A percentile compares a stretch with the other conserved stretches of the same genome.
phyloP scores from a whole-genome alignment of 2,888 invertebrate species.

The Sinohyriopsis cumingii region DNA sequence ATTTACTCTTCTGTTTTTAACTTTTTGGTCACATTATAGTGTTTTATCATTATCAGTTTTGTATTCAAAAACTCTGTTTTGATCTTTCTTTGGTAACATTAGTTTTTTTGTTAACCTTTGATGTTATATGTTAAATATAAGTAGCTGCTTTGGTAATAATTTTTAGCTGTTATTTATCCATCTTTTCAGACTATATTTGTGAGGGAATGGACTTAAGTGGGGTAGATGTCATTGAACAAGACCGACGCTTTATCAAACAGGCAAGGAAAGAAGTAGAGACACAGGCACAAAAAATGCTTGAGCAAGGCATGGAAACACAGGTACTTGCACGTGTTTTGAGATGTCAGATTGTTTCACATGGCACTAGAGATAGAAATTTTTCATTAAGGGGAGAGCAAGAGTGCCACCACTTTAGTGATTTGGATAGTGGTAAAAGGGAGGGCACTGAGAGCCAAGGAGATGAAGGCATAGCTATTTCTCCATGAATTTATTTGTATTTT shows the following conservation, averaged over 20 bases:
- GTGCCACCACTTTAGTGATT: no score
- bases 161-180: background rate
- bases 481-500: no score
- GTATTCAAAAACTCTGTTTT: no score
- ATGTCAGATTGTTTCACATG: background rate
- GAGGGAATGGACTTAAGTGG: slow-evolving; percentile 87
- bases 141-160: background rate
- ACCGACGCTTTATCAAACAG: slow-evolving; percentile 77
- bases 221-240: slow-evolving; percentile 85
- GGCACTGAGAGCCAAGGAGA: no score
- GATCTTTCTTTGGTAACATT: no score
- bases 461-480: no score
- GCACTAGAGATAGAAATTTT: no score
- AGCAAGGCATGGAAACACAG: slow-evolving; percentile 84
- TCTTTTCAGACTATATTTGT: slow-evolving; percentile 81
- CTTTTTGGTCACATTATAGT: no score
- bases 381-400: no score
- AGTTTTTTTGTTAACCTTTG: background rate
- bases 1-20: no score
- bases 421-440: no score
- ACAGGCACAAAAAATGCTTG: slow-evolving; percentile 85
- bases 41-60: no score
- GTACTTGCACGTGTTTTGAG: slow-evolving; percentile 33
- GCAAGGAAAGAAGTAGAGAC: slow-evolving; percentile 85
- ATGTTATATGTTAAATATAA: background rate